Evolutionary conservation across 2,797 vertebrate species (phyloP).

Genomic region (Muscicapa comitata): DNA sequence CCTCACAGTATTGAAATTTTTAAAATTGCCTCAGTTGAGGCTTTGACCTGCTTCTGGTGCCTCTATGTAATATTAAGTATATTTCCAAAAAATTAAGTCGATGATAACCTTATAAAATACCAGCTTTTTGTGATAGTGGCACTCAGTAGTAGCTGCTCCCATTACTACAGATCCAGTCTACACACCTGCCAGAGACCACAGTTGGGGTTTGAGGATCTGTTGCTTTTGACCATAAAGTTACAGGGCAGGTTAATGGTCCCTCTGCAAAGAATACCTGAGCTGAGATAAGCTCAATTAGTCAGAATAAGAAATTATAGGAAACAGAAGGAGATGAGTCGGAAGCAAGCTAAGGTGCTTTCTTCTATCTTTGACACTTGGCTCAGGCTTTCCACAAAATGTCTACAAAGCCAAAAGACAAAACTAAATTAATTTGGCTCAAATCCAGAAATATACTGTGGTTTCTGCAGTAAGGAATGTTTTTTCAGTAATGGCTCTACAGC

Average conservation of each 20-base stretch:
- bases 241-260: background rate
- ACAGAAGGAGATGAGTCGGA: background rate
- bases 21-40: background rate
- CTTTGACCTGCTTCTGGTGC: background rate
- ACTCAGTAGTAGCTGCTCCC: background rate
- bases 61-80: accelerated
- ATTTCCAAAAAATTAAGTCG: background rate
- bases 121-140: background rate
- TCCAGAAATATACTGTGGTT: background rate
- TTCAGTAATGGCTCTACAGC: background rate
- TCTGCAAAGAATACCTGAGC: background rate
- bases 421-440: background rate
- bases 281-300: background rate
- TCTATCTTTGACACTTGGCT: background rate
- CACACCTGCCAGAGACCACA: background rate
- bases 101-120: background rate
- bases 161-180: background rate
- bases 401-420: background rate
- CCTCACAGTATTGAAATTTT: background rate
- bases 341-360: background rate
- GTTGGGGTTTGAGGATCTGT: background rate
- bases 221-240: background rate
- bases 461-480: background rate
- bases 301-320: background rate
- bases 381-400: background rate